phyloP scores from a whole-genome alignment of 1,140 invertebrate genomes.

The Caenorhabditis brenneri region DNA sequence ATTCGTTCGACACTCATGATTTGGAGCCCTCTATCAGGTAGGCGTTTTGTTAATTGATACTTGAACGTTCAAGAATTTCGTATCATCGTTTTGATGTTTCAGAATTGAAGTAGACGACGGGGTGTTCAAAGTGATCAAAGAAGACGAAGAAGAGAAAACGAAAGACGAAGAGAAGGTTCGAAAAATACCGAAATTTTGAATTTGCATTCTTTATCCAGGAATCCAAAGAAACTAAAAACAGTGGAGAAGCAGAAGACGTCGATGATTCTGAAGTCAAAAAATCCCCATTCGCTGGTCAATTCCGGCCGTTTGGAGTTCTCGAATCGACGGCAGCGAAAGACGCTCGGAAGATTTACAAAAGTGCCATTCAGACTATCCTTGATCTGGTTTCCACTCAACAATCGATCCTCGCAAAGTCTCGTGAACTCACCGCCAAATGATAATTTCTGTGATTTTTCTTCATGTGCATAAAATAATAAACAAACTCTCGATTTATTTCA shows the following conservation, averaged over 20 bases:
- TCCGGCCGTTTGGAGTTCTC: conserved; percentile 41
- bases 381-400: conserved; percentile 1
- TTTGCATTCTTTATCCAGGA: neutral
- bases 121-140: neutral
- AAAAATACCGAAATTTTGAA: neutral
- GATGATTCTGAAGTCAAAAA: neutral
- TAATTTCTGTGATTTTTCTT: neutral
- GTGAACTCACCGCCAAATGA: neutral
- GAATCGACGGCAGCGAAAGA: conserved; percentile 25
- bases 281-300: neutral
- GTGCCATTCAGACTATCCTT: conserved; percentile 1
- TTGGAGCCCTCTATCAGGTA: neutral
- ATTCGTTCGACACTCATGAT: neutral
- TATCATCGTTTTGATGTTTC: neutral
- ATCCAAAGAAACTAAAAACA: neutral
- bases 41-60: too few species aligned
- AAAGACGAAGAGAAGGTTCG: neutral
- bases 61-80: neutral
- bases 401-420: neutral
- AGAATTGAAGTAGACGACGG: neutral
- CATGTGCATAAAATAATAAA: neutral
- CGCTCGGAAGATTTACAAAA: conserved; percentile 3
- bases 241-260: conserved; percentile 18
- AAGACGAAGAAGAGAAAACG: neutral
- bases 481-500: conserved; percentile 38